Evolutionary conservation across 2,797 vertebrate species (phyloP), one percentile per base, ranked within the genome.

Genomic region (Pteronotus mesoamericanus): DNA sequence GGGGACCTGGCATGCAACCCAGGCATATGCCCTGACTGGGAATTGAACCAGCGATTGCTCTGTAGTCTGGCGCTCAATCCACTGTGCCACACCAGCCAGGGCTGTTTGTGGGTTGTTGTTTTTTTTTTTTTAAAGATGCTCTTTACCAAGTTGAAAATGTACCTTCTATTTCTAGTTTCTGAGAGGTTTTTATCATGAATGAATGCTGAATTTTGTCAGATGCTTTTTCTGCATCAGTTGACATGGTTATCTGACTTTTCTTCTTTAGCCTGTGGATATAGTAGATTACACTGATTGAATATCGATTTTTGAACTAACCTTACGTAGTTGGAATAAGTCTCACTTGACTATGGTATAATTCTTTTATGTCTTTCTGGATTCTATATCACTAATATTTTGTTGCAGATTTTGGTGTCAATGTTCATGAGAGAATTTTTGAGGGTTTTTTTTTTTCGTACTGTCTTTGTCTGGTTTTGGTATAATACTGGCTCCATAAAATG

Each of bases 141-240:
- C 6, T 96, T 92, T 79, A 88, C 78, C 48, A 85, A 75, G 9
- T 53, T 74, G 74, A 89, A 39, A 89, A 93, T 29, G 21, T 83
- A 69, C 55, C 11, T 75, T 55, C 26, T 83, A 69, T 64, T 94
- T 44, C 39, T 91, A 55, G 39, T 89, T 86, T 91, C 71, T 86
- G 80, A 89, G 90, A 85, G n/a, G n/a, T 79, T 88, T 83, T 91
- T 64, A 86, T 91, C 32, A 83, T 68, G 44, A 89, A 55, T 82
- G 9, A 93, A 59, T 89, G 68, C 74, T 80, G 68, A 93, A 88
- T 83, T 93, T 94, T 88, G 59, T 95, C 69, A 93, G 91, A 80
- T 83, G 64, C 42, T 61, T 94, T 74, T 89, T 89, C 74, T 92
- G 59, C 37, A 82, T 80, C 80, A 89, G 61, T 68, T 91, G 39